Evolutionary conservation across 2,797 vertebrate genomes (phyloP).

Genomic region (Bovichtus variegatus): DNA sequence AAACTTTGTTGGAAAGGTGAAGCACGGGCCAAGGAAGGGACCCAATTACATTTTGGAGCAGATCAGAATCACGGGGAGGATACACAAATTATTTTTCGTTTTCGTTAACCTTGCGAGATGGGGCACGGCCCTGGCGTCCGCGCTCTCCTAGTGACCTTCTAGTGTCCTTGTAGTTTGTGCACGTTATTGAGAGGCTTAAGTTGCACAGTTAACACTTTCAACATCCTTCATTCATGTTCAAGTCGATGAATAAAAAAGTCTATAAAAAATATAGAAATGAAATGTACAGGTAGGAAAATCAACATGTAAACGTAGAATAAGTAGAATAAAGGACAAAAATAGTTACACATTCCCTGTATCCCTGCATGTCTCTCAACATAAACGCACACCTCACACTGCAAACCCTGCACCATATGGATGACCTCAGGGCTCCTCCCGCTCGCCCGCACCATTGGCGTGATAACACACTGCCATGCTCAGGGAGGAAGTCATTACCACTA

Average conservation of each 20-base stretch:
- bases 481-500: constrained; percentile 13
- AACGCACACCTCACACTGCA: not conserved
- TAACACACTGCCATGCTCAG: constrained; percentile 27
- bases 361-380: not conserved
- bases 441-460: constrained; percentile 32
- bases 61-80: too few species aligned
- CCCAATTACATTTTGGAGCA: too few species aligned
- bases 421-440: constrained; percentile 52
- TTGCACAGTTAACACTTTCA: not conserved
- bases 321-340: too few species aligned
- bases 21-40: too few species aligned
- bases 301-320: not conserved
- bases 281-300: not conserved
- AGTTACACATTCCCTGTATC: not conserved
- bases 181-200: not conserved
- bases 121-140: too few species aligned
- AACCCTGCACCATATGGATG: constrained; percentile 55
- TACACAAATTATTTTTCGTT: too few species aligned
- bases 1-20: too few species aligned
- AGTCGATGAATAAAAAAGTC: too few species aligned
- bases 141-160: too few species aligned
- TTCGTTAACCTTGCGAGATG: too few species aligned
- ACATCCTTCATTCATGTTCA: not conserved
- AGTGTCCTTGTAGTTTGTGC: not conserved
- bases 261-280: not conserved